Evolutionary conservation across 1,140 invertebrate genomes (phyloP), one percentile per base, ranked within the genome.

Genomic region (Diachasma alloeum): DNA sequence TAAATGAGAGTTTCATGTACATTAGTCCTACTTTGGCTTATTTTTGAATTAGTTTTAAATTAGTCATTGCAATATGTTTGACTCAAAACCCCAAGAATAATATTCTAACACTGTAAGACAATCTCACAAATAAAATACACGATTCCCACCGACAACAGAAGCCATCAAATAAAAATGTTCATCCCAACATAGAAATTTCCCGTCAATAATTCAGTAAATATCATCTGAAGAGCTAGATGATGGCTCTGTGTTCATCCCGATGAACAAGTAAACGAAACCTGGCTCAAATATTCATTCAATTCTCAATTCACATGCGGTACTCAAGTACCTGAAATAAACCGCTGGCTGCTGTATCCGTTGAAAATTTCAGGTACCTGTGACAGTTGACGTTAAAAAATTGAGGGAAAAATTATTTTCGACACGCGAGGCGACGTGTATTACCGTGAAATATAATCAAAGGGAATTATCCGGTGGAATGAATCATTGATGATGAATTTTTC

Each of bases 251-350:
- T 26, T 63, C 22, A 13, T 63, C n/a, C 17, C n/a, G 24, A 63
- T 63, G 9, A 63, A 63, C 22, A 63, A 53, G 59, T 63, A 63
- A 63, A 63, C 59, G 59, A 53, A 53, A 53, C 48, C n/a, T n/a
- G 48, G 6, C 15, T 63, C 17, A 63, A 63, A 63, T 53, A 53
- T 63, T 31, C 24, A 63, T 24, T 63, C 22, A 63, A 26, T 63
- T 13, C 19, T 63, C 24, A 10, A 63, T 63, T 63, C 22, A 63
- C 19, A 63, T 63, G 59, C 59, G 59, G 24, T 17, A 19, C 24
- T 63, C 26, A 63, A 26, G 24, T 63, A 15, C 9, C 24, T 15
- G 59, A 63, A 63, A 63, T 63, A 11, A 26, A 26, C 24, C 19
- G 24, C 15, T 24, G 4, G 19, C 9, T 11, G 24, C 0, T 24